A percentile compares a stretch with the other conserved stretches of the same genome.
These are phyloP conservation scores for Aphyosemion australe DNA, from an alignment of 2,113 vertebrate genomes.

Conservation along the genomic window DNA sequence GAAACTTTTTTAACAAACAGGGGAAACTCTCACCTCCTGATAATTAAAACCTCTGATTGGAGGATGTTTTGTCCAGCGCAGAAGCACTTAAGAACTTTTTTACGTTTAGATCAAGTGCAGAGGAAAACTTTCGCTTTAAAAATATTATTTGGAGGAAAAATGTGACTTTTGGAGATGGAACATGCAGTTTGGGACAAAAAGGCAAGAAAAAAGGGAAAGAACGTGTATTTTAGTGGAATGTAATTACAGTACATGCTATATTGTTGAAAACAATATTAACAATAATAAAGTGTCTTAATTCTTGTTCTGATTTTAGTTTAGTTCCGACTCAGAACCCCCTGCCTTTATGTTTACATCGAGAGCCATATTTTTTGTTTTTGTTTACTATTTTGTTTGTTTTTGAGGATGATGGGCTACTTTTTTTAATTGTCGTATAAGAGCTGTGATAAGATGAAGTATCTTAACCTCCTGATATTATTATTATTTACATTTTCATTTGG, in stretches of 20 bases:
- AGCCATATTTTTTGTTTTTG: constrained; percentile 69
- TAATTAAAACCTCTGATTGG: constrained; percentile 16
- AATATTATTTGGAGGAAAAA: background rate
- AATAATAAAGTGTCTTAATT: constrained; percentile 82
- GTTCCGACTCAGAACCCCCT: constrained; percentile 51
- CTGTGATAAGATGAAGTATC: constrained; percentile 60
- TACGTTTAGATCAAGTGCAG: too few relatives aligned
- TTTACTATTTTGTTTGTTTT: constrained; percentile 39
- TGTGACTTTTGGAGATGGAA: constrained; percentile 26
- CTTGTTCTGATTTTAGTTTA: constrained; percentile 68
- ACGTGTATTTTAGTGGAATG: constrained; percentile 71
- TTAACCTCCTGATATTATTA: constrained; percentile 63
- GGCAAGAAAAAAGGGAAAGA: background rate
- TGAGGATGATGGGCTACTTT: constrained; percentile 18
- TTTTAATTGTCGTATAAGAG: constrained; percentile 74
- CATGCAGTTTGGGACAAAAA: constrained; percentile 33
- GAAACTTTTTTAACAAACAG: constrained; percentile 10
- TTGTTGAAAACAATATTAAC: constrained; percentile 75
- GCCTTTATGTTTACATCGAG: constrained; percentile 74
- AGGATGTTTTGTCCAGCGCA: constrained; percentile 26
- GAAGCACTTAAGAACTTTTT: constrained; percentile 44
- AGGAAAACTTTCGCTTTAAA: background rate
- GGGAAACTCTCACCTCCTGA: background rate
- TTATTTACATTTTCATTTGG: constrained; percentile 67
- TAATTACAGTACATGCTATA: constrained; percentile 62